Evolutionary conservation across 2,113 vertebrate species (phyloP), one percentile per base, ranked within the genome.

Genomic region (Galbula dea): DNA sequence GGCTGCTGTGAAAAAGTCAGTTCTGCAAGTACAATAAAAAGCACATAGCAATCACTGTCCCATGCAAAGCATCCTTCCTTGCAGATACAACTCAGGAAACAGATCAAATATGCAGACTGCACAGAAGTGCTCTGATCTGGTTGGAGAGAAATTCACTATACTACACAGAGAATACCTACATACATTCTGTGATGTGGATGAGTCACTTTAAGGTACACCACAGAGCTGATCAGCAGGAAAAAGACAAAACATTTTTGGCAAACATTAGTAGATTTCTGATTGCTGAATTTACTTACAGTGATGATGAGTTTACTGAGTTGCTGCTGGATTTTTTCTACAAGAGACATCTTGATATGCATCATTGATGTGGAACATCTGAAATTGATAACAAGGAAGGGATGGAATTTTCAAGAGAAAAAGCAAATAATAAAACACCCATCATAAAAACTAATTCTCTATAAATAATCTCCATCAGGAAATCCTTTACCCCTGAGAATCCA

Each of bases 401-500:
- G 83, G 86, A 90, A 86, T 94, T 88, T 93, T 92, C 76, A 86
- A 92, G 74, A 81, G 88, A 84, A 92, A 94, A 88, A 89, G 71
- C 91, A 93, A 93, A 84, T 49, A 90, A 75, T 92, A 89, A 93
- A 95, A 83, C 4, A 2, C 52, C 88, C 73, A 89, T 62, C 88
- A 93, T 83, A 92, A 94, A 96, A 94, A 43, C 15, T 49, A 79
- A 84, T 94, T 94, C 36, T 86, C 80, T 94, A 90, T 92, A 92
- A 95, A 96, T 89, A 95, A 79, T 65, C 80, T 79, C 77, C 78
- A 46, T 81, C 69, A 75, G 80, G 77, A 89, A 95, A 96, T 86
- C 49, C 46, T 89, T 96, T 91, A 73, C 77, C 83, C 80, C 54
- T 61, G 80, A 94, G 86, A 90, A 88, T 69, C 41, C 73, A 81